Conservation (phyloP, 1,140 invertebrate genomes). For the Lasaia peninsularis region DNA sequence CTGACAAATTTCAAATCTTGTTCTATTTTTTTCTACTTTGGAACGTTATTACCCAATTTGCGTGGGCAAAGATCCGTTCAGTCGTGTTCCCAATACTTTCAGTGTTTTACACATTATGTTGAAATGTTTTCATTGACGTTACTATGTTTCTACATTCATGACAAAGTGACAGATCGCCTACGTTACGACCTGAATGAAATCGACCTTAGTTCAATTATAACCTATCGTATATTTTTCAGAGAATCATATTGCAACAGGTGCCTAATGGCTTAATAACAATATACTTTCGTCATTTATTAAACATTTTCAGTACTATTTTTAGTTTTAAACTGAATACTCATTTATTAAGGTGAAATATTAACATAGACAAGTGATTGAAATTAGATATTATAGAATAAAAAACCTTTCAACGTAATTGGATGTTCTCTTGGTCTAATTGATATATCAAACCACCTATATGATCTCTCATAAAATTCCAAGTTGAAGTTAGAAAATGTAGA, state of each 20-base stretch:
- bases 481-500: not conserved
- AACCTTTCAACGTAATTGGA: too few species aligned
- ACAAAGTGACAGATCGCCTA: constrained; percentile 35
- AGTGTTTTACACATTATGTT: constrained; percentile 12
- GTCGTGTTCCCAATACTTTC: not conserved
- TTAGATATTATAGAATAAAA: too few species aligned
- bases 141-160: constrained; percentile 25
- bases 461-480: not conserved
- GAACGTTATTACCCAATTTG: not conserved
- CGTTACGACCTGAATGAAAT: constrained; percentile 40
- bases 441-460: too few species aligned
- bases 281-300: not conserved
- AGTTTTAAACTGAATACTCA: too few species aligned
- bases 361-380: too few species aligned
- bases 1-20: not conserved
- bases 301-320: too few species aligned
- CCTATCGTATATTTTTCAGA: not conserved
- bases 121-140: constrained; percentile 19
- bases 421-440: too few species aligned
- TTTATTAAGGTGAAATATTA: too few species aligned
- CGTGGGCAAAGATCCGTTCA: not conserved
- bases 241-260: constrained; percentile 6
- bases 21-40: too few species aligned
- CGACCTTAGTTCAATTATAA: constrained; percentile 16
- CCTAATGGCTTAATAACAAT: not conserved